Evolutionary conservation across 2,888 invertebrate genomes (phyloP).

Genomic region (Glyphotaelius pellucidus): DNA sequence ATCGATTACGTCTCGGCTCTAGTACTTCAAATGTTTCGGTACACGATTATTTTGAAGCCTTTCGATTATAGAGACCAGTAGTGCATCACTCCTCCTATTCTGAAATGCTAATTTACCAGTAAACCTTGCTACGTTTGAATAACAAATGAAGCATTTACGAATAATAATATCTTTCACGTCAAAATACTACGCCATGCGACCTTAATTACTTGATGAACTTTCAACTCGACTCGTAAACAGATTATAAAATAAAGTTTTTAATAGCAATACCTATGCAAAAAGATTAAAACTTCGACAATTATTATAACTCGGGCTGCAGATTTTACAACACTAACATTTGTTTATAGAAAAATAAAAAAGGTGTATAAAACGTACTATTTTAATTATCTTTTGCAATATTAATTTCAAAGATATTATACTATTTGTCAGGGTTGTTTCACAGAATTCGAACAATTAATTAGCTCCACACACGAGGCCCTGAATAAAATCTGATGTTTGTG

Average conservation of each 20-base stretch:
- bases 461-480: no score
- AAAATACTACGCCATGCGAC: background rate
- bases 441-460: no score
- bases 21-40: no score
- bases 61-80: background rate
- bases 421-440: no score
- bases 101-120: slow-evolving; percentile 2
- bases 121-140: background rate
- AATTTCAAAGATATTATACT: no score
- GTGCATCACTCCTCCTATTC: background rate
- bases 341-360: background rate
- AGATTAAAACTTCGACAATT: background rate
- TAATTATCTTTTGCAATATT: no score
- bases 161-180: slow-evolving; percentile 2
- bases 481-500: no score
- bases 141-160: background rate
- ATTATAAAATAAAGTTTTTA: background rate
- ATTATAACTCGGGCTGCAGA: background rate
- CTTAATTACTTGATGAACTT: slow-evolving; percentile 2
- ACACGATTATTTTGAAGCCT: background rate
- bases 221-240: background rate
- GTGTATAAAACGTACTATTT: background rate
- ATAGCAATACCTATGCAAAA: background rate
- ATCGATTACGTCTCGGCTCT: no score
- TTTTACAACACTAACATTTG: background rate